phyloP scores from a whole-genome alignment of 2,113 vertebrate genomes.

The Equus quagga region DNA sequence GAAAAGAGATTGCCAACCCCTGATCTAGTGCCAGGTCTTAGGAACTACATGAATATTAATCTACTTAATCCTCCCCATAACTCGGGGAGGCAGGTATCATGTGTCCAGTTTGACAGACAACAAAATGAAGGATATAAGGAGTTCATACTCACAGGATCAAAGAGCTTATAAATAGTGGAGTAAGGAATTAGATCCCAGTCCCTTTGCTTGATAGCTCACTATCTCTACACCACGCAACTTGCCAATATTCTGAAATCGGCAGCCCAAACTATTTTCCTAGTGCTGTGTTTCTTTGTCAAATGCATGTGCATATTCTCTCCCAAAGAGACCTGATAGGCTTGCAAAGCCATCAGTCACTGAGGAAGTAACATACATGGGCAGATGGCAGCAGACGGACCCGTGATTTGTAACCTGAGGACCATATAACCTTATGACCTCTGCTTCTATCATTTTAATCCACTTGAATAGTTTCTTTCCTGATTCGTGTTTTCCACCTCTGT shows the following conservation, averaged over 20 bases:
- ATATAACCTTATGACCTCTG: background rate
- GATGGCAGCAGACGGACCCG: rapidly evolving
- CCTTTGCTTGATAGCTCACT: too few relatives aligned
- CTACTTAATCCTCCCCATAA: background rate
- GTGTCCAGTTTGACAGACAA: background rate
- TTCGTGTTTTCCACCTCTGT: background rate
- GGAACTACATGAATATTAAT: background rate
- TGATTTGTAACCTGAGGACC: rapidly evolving
- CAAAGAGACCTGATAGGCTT: rapidly evolving
- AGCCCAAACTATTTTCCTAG: background rate
- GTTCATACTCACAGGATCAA: background rate
- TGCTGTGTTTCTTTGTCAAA: background rate
- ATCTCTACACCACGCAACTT: rapidly evolving
- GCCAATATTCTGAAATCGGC: rapidly evolving
- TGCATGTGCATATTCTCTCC: background rate
- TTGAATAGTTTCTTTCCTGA: background rate
- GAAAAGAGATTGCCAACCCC: background rate
- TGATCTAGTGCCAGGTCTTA: background rate
- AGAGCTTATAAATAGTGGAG: background rate
- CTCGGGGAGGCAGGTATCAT: rapidly evolving
- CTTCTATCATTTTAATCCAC: background rate
- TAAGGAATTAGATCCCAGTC: background rate
- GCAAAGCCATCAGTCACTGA: background rate
- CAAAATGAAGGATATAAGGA: background rate
- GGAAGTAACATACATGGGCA: too few relatives aligned